phyloP scores from a whole-genome alignment of 2,797 vertebrate species.

The Botia kubotai region DNA sequence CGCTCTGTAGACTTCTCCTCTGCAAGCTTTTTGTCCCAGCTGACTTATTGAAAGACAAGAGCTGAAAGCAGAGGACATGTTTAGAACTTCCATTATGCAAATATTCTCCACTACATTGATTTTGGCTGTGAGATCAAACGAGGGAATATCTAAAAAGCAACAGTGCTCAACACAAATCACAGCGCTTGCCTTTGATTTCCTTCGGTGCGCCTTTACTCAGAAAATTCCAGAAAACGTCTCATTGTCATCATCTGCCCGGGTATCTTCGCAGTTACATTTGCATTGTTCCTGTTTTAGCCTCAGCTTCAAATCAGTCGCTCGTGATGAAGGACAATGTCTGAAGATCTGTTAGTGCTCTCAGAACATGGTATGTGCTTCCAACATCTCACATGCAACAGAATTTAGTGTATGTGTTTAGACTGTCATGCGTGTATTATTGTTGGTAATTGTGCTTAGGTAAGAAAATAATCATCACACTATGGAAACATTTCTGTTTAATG shows the following conservation, averaged over 20 bases:
- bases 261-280: slow-evolving; percentile 3
- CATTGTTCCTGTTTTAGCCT: not conserved
- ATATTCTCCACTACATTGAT: slow-evolving; percentile 51
- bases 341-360: not conserved
- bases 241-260: slow-evolving; percentile 32
- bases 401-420: not conserved
- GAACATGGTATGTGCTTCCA: not conserved
- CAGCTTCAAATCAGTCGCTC: slow-evolving; percentile 5
- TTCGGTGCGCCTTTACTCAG: not conserved
- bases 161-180: slow-evolving; percentile 30
- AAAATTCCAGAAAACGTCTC: slow-evolving; percentile 19
- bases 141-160: slow-evolving; percentile 41
- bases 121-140: slow-evolving; percentile 56
- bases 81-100: slow-evolving; percentile 52
- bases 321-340: not conserved
- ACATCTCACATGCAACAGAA: not conserved
- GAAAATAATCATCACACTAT: not conserved
- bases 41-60: slow-evolving; percentile 47
- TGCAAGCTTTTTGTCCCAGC: slow-evolving; percentile 27
- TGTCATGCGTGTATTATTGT: no score
- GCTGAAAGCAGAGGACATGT: slow-evolving; percentile 48
- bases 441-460: not conserved
- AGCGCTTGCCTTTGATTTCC: slow-evolving; percentile 2
- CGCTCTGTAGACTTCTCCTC: slow-evolving; percentile 13
- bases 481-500: not conserved